Conservation (phyloP, 2,888 invertebrate genomes). For the Alentia gelatinosa region DNA sequence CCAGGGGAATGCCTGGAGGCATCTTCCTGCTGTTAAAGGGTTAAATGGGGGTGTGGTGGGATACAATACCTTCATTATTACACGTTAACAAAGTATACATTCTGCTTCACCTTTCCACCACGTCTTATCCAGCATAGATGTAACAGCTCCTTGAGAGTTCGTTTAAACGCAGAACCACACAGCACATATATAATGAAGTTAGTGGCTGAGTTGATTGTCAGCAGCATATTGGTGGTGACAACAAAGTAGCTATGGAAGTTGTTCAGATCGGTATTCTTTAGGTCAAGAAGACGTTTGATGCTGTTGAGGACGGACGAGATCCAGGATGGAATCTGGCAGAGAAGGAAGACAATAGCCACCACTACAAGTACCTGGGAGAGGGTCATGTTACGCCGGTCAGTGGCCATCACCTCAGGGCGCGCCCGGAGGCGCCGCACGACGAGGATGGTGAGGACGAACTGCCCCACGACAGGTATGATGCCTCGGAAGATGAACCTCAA, state of each 20-base stretch:
- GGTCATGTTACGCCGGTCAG: background rate
- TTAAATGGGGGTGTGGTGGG: too few species aligned
- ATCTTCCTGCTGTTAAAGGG: too few species aligned
- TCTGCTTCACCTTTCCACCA: too few species aligned
- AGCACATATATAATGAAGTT: background rate
- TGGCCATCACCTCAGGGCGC: background rate
- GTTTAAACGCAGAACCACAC: background rate
- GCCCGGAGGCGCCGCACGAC: background rate
- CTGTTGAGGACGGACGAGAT: background rate
- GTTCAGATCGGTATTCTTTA: background rate
- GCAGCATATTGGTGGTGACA: background rate
- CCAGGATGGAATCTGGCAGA: background rate
- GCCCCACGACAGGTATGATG: background rate
- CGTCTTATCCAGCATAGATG: background rate
- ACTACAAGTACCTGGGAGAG: background rate
- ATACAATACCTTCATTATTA: too few species aligned
- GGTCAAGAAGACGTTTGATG: background rate
- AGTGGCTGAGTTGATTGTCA: background rate
- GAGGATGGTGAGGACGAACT: background rate
- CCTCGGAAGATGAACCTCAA: background rate
- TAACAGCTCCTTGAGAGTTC: background rate
- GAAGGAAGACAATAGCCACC: background rate
- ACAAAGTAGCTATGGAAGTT: background rate
- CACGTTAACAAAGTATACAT: too few species aligned
- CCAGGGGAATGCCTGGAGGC: too few species aligned